phyloP scores from a whole-genome alignment of 2,113 vertebrate species.

The Murina feae region DNA sequence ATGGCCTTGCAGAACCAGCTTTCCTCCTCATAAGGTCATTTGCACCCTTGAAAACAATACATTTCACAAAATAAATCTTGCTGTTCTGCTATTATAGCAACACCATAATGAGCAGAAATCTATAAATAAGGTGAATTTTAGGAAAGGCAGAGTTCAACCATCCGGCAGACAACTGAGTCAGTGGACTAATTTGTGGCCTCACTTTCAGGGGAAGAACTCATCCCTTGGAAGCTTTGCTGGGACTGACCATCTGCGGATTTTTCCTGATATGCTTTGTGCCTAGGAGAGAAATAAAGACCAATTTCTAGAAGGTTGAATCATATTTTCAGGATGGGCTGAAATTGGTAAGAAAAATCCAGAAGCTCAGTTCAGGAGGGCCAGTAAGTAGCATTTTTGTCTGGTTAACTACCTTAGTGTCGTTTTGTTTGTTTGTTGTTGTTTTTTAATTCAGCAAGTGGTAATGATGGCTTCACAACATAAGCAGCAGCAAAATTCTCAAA shows the following conservation, averaged over 20 bases:
- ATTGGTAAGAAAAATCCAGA: not conserved
- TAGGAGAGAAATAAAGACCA: not conserved
- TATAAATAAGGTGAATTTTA: not conserved
- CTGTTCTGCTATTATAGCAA: not conserved
- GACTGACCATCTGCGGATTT: not conserved
- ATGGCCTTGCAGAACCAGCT: too few relatives aligned
- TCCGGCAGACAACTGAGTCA: not conserved
- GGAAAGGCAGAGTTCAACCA: not conserved
- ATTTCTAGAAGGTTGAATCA: not conserved
- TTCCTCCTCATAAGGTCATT: too few relatives aligned
- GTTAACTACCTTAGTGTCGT: not conserved
- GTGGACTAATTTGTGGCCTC: not conserved
- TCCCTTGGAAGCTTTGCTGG: not conserved
- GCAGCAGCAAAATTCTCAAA: not conserved
- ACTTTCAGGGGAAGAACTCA: not conserved
- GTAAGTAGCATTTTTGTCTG: not conserved
- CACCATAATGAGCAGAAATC: not conserved
- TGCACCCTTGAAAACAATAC: not conserved
- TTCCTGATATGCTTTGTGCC: not conserved
- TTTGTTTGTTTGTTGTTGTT: not conserved
- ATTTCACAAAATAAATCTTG: conserved; percentile 23
- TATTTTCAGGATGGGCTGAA: not conserved
- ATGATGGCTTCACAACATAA: not conserved
- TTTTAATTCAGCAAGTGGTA: not conserved
- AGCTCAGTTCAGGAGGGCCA: not conserved